Evolutionary conservation across 2,113 vertebrate genomes (phyloP), one percentile per base, ranked within the genome.

Genomic region (Tyrannus savana): DNA sequence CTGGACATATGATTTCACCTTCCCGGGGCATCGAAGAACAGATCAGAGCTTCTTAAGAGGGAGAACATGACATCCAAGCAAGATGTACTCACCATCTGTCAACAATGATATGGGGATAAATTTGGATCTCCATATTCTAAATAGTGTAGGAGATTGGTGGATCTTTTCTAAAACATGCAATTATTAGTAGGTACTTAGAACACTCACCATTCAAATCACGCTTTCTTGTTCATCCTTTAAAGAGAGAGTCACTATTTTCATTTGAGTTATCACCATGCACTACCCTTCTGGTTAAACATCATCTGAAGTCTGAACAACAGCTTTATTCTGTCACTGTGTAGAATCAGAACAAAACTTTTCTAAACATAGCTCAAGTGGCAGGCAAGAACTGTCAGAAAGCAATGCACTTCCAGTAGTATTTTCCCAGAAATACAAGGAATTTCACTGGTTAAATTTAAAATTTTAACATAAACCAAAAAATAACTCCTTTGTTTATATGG

Each of bases 1-100:
- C 19, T 50, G 64, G 46, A 28, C 30, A 28, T 1, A 7, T 0
- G 1, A 11, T 7, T n/a, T 4, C 1, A 0, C 59, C 55, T 35
- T 90, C 17, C 72, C 46, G 42, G 37, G 69, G 47, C 31, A 59
- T 27, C 2, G 0, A 27, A n/a, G 42, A 71, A 55, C 47, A 68
- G 44, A 42, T 6, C 49, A 62, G 42, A 53, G 15, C 55, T 81
- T 44, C 80, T 35, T n/a, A 41, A 68, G 25, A 74, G 7, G 15
- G 12, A 87, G 6, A 77, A 50, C 46, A 60, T 3, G 1, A 79
- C 49, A 64, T 44, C 5, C 58, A 35, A 30, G 39, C 1, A 1
- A 52, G 76, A 76, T 1, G 1, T 22, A 53, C 37, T 68, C 76
- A 22, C 47, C 77, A 1, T 15, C n/a, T 73, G n/a, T 41, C 39